phyloP scores from a whole-genome alignment of 2,797 vertebrate genomes.

The Taeniopygia guttata region DNA sequence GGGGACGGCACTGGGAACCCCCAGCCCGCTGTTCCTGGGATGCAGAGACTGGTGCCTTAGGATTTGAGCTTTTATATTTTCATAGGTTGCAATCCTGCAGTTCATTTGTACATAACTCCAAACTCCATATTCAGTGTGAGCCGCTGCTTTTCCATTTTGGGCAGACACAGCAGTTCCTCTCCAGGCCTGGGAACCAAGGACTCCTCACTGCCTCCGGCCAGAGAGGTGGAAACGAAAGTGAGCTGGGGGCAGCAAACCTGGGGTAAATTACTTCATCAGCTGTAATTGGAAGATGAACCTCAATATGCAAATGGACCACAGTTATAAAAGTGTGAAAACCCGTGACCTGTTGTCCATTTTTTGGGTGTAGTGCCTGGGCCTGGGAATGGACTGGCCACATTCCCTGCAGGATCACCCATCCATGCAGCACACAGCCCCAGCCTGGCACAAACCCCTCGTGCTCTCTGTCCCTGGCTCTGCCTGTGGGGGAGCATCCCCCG shows the following conservation, averaged over 20 bases:
- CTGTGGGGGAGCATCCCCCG: rapidly evolving
- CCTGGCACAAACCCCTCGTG: neutral
- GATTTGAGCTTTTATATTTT: no score
- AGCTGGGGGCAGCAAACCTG: neutral
- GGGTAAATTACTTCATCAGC: neutral
- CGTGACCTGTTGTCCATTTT: neutral
- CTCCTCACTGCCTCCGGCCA: neutral
- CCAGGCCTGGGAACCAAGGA: neutral
- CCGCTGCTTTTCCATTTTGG: neutral
- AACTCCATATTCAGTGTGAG: neutral
- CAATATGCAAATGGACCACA: neutral
- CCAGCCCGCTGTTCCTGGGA: rapidly evolving
- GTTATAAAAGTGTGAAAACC: no score
- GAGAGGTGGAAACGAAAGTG: neutral
- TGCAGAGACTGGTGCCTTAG: neutral
- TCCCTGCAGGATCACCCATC: neutral
- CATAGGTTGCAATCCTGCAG: neutral
- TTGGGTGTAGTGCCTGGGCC: neutral
- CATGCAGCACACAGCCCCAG: neutral
- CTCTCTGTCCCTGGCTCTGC: neutral
- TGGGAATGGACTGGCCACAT: no score
- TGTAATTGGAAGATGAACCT: neutral
- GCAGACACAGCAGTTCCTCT: neutral
- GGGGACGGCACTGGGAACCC: neutral
- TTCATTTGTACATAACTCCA: rapidly evolving